phyloP scores from a whole-genome alignment of 2,888 invertebrate genomes.

The Noctuana brunneofusca region DNA sequence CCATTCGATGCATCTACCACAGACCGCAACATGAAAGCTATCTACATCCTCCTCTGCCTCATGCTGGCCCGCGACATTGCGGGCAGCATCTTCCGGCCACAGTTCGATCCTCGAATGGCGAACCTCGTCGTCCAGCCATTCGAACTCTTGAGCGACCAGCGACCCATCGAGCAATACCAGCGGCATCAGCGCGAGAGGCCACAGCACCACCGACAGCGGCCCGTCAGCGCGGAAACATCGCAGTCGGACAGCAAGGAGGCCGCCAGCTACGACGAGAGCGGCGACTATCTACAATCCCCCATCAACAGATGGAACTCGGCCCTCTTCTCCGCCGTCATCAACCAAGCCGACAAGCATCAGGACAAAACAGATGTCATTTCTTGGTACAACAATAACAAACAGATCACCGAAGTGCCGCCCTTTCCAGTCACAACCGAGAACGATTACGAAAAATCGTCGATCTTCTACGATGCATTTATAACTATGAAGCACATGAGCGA shows the following conservation, averaged over 20 bases:
- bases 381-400: conserved; percentile 54
- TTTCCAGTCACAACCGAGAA: conserved; percentile 47
- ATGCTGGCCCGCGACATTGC: conserved; percentile 58
- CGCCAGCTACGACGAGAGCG: conserved; percentile 37
- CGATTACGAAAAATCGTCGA: conserved; percentile 53
- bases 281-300: conserved; percentile 40
- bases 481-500: conserved; percentile 58
- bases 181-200: conserved; percentile 40
- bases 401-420: conserved; percentile 50
- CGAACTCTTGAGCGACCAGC: conserved; percentile 38
- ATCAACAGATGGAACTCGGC: conserved; percentile 42
- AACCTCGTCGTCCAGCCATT: conserved; percentile 50
- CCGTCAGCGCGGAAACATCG: conserved; percentile 33
- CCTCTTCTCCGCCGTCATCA: conserved; percentile 44
- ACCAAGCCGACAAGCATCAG: conserved; percentile 42
- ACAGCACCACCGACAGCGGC: conserved; percentile 39
- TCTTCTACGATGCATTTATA: conserved; percentile 62
- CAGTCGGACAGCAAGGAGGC: conserved; percentile 44
- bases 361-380: conserved; percentile 49
- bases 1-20: conserved; percentile 45
- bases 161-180: conserved; percentile 47
- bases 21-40: conserved; percentile 68
- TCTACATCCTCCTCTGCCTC: conserved; percentile 63
- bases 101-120: conserved; percentile 46
- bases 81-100: conserved; percentile 64